Evolutionary conservation across 2,888 invertebrate species (phyloP).

Genomic region (Coecobrya sp.): DNA sequence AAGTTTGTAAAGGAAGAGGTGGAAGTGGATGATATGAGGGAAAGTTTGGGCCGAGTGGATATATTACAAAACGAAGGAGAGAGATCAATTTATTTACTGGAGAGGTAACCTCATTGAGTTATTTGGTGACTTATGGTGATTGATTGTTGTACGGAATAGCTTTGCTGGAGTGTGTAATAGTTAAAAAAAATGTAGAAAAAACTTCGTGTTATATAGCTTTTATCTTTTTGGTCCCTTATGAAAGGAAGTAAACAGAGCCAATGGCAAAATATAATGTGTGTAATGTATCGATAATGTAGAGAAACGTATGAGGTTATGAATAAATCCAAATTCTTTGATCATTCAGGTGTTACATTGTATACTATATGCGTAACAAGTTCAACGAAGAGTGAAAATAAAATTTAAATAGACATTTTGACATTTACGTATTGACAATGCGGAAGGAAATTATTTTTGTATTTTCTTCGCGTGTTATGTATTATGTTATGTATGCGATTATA

Average conservation of each 20-base stretch:
- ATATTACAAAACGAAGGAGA: background rate
- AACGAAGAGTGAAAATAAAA: no score
- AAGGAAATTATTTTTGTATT: no score
- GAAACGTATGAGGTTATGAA: background rate
- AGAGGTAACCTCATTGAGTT: constrained; percentile 49
- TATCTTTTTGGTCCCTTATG: background rate
- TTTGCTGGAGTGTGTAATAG: constrained; percentile 5
- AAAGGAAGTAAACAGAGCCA: no score
- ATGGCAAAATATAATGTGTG: no score
- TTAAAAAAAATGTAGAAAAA: background rate
- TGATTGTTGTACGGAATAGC: constrained; percentile 37
- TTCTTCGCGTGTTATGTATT: no score
- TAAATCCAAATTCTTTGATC: constrained; percentile 43
- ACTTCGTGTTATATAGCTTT: background rate
- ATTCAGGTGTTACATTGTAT: constrained; percentile 6
- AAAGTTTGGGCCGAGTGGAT: background rate
- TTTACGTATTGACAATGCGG: no score
- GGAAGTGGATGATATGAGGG: background rate
- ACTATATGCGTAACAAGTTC: no score
- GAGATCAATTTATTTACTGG: constrained; percentile 61
- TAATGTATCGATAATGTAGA: no score
- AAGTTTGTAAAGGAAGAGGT: background rate
- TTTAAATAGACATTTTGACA: no score
- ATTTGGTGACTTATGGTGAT: constrained; percentile 73
- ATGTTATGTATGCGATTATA: no score